Evolutionary conservation across 2,888 invertebrate species (phyloP), one percentile per base, ranked within the genome.

Genomic region (Torymus texanus): DNA sequence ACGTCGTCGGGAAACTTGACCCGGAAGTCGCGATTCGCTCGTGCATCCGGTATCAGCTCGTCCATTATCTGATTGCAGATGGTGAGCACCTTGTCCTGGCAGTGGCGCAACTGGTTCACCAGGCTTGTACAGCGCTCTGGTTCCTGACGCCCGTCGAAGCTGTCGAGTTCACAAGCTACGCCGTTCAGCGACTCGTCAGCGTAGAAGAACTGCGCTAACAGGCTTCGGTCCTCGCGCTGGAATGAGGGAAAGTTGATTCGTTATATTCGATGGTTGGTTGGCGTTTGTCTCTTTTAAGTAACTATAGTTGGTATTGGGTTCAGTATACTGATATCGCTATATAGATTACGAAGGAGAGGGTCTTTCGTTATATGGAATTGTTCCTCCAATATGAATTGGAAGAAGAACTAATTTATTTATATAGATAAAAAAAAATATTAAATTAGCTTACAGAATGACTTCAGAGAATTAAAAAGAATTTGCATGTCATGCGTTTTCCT

Each of bases 1-100:
- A 99, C 98, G 90, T 99, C 99, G 90, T 99, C 99, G 0, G 99
- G 99, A 88, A 99, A 99, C 92, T 99, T 99, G 78, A 97, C 98
- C 67, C 99, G 93, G 91, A 98, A 99, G 86, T 98, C 98, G 63
- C 99, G 93, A 83, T 96, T 95, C 76, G 97, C 97, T 75, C 98
- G 92, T 89, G 97, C 96, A 82, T 95, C 95, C 3, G 93, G 92
- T 78, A 98, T 94, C 74, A 97, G 92, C 86, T 97, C 97, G 89
- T 98, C 97, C 97, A 98, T 98, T 85, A 98, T 97, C 89, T 95
- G 94, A 90, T 97, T 97, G 82, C 97, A 97, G 87, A 98, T 97
- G 87, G 95, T 96, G 85, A 98, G 92, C 82, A 98, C 97, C 87
- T 95, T 94, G 90, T 96, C 96, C 92, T 98, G 98, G 84, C 97